Evolutionary conservation across 30 jellyfish, hydroid and myxozoan genomes (phyloP), one percentile per base, ranked within the genome.

Genomic region (Morbakka virulenta): DNA sequence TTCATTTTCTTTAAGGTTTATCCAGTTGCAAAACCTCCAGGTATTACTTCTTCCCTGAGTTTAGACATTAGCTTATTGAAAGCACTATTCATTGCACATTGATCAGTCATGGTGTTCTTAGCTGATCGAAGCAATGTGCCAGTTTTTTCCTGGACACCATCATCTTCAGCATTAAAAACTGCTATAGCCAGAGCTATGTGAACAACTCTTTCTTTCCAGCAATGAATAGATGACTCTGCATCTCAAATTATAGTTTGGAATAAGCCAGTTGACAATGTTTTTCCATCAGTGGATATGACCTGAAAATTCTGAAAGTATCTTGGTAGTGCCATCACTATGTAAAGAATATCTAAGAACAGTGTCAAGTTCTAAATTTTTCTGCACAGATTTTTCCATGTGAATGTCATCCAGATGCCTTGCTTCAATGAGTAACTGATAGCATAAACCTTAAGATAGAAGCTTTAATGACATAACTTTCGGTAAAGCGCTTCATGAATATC

Each of bases 321-420:
- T 73, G 6, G 72, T 48, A 4, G 84, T 73, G 29, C 85, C 69
- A 73, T 73, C 85, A n/a, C 85, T 81, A 51, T 73, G 85, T 14
- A 73, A 64, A 9, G 79, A 30, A 49, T 73, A 48, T 11, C 82
- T 32, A 9, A 48, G 17, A 6, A 17, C 28, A 17, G 17, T 20
- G 12, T 51, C 21, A 3, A 53, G 4, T 4, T 53, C 69, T n/a
- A 53, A 53, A 53, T 53, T 51, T 17, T 73, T 57, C n/a, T 12
- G 65, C 76, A 69, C 22, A 14, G 82, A 14, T 24, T 69, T 32
- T n/a, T 34, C 79, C 3, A 69, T 25, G 21, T 69, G n/a, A n/a
- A n/a, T n/a, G n/a, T n/a, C n/a, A n/a, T n/a, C n/a, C n/a, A n/a
- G n/a, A n/a, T n/a, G n/a, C 28, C 13, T 4, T 6, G 69, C 69